Percentiles rank a stretch among this genome's conserved stretches.
phyloP scores from a whole-genome alignment of 1,140 invertebrate species.

The Heliconius eleuchia region DNA sequence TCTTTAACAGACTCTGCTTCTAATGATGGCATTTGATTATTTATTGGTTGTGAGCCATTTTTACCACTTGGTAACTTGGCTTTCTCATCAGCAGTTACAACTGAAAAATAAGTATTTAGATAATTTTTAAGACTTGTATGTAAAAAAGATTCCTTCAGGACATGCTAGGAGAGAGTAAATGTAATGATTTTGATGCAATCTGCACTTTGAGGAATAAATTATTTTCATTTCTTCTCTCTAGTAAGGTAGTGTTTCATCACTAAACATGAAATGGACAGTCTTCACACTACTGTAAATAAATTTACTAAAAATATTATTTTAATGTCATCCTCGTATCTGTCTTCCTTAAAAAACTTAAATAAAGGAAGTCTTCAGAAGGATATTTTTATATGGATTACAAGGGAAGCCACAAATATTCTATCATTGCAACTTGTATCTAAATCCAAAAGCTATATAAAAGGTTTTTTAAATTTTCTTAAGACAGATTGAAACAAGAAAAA shows the following conservation, averaged over 20 bases:
- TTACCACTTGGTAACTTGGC: conserved; percentile 56
- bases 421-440: conserved; percentile 56
- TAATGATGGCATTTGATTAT: conserved; percentile 67
- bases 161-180: too few species aligned
- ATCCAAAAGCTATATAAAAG: conserved; percentile 48
- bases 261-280: too few species aligned
- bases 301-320: neutral
- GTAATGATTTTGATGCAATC: too few species aligned
- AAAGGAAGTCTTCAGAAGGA: conserved; percentile 76
- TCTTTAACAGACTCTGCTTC: conserved; percentile 65
- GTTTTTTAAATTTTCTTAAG: neutral
- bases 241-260: too few species aligned
- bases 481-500: too few species aligned
- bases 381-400: conserved; percentile 54
- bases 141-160: neutral
- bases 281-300: too few species aligned
- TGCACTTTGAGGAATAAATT: too few species aligned
- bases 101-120: neutral
- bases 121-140: neutral
- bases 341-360: conserved; percentile 61
- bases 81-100: conserved; percentile 65
- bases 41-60: conserved; percentile 54
- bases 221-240: too few species aligned
- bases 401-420: conserved; percentile 50
- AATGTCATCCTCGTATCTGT: conserved; percentile 72